phyloP scores from a whole-genome alignment of 1,140 invertebrate species.

The Drosophila tristis region DNA sequence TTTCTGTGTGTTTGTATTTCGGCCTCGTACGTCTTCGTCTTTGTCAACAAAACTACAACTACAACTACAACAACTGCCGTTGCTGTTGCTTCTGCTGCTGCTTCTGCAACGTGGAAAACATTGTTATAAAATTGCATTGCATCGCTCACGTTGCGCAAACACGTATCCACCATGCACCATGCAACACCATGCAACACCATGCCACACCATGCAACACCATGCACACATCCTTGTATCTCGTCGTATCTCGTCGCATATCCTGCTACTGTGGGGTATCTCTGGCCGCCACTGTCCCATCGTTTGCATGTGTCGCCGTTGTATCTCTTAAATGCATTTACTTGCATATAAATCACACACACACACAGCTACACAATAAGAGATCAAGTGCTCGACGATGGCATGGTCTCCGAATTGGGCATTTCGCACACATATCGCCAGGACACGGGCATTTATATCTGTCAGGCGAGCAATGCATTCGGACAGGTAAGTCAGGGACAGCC shows the following conservation, averaged over 20 bases:
- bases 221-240: slow-evolving; percentile 32
- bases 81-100: neutral
- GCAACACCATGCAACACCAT: no score
- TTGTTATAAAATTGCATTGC: slow-evolving; percentile 83
- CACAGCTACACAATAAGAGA: slow-evolving; percentile 89
- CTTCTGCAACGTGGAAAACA: slow-evolving; percentile 73
- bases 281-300: slow-evolving; percentile 25
- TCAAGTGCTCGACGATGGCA: slow-evolving; percentile 91
- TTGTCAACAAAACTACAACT: slow-evolving; percentile 77
- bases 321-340: slow-evolving; percentile 82
- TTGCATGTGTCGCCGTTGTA: slow-evolving; percentile 53
- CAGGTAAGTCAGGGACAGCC: slow-evolving; percentile 84
- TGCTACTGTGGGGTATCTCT: slow-evolving; percentile 6
- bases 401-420: slow-evolving; percentile 93
- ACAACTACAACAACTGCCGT: slow-evolving; percentile 33
- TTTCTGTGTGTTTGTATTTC: slow-evolving; percentile 36
- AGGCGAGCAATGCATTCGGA: slow-evolving; percentile 94
- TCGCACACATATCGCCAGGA: slow-evolving; percentile 93
- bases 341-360: slow-evolving; percentile 72
- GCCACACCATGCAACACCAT: no score
- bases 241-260: slow-evolving; percentile 18
- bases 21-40: slow-evolving; percentile 80
- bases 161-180: slow-evolving; percentile 53
- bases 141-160: slow-evolving; percentile 80
- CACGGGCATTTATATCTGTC: slow-evolving; percentile 94